These are phyloP conservation scores for Ophion ellenae DNA, from an alignment of 2,888 invertebrate species.

Conservation along the genomic window DNA sequence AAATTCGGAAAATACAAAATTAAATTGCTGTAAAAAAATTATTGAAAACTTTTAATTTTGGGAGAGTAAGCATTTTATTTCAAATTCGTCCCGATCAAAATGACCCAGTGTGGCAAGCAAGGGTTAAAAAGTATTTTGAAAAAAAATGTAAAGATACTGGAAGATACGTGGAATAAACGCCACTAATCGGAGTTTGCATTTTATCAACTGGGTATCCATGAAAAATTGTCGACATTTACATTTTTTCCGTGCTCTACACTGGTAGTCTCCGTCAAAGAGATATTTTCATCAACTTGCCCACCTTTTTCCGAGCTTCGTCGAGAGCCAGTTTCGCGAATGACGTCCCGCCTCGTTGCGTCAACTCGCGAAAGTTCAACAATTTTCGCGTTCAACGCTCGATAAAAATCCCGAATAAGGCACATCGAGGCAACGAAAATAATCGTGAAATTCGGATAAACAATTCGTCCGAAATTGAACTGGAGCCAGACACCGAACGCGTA, in stretches of 20 bases:
- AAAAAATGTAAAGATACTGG: no score
- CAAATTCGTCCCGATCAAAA: no score
- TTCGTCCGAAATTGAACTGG: conserved; percentile 46
- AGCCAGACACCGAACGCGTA: conserved; percentile 12
- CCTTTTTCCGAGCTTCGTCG: background rate
- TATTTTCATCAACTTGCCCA: conserved; percentile 29
- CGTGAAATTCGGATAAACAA: conserved; percentile 51
- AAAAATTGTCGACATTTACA: background rate
- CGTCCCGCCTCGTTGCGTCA: background rate
- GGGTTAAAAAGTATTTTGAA: no score
- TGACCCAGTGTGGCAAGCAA: no score
- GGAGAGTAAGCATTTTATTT: no score
- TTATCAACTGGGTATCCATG: background rate
- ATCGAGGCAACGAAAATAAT: conserved; percentile 45
- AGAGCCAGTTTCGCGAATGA: background rate
- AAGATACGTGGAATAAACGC: background rate
- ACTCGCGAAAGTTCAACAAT: conserved; percentile 27
- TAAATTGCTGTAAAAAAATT: no score
- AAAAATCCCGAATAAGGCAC: conserved; percentile 34
- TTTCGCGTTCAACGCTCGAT: conserved; percentile 41
- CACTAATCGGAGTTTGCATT: background rate
- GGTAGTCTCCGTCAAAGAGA: background rate
- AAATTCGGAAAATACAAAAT: no score
- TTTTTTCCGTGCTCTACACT: background rate
- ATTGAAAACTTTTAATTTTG: no score